These are phyloP conservation scores for Dipodomys spectabilis DNA, from an alignment of 2,113 vertebrate genomes.

Conservation along the genomic window DNA sequence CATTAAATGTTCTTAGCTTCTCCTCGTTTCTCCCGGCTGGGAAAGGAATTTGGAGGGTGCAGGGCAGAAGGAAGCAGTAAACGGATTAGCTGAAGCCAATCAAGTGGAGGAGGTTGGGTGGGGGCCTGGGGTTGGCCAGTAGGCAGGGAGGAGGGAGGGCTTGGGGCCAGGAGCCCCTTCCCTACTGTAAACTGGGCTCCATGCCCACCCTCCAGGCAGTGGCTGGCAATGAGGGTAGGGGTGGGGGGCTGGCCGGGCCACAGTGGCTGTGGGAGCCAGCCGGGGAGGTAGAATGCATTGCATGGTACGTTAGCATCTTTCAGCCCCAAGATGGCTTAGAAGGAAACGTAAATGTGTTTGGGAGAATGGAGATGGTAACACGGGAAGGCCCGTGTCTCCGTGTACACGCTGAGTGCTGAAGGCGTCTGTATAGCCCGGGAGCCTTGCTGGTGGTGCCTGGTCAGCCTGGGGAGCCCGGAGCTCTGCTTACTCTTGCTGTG, in stretches of 20 bases:
- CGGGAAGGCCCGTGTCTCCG: background rate
- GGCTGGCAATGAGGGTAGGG: background rate
- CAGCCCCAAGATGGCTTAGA: background rate
- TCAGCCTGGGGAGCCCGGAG: background rate
- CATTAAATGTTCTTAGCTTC: background rate
- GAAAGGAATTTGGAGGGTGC: background rate
- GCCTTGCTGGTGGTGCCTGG: background rate
- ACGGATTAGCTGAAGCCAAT: slow-evolving; percentile 42
- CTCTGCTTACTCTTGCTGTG: too few relatives aligned
- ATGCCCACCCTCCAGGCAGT: rapidly evolving
- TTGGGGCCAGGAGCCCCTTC: rapidly evolving
- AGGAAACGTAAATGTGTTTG: too few relatives aligned
- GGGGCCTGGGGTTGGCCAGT: background rate
- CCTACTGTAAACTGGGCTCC: background rate
- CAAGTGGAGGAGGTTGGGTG: background rate
- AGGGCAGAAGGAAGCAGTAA: background rate
- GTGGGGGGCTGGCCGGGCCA: too few relatives aligned
- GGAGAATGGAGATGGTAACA: background rate
- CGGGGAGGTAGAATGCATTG: background rate
- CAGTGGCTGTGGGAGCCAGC: too few relatives aligned
- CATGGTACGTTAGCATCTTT: background rate
- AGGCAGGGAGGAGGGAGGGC: background rate
- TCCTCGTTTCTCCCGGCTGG: background rate
- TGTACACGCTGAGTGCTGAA: background rate
- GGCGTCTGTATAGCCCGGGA: background rate